Evolutionary conservation across 2,888 invertebrate genomes (phyloP), one percentile per base, ranked within the genome.

Genomic region (Incurvaria masculella): DNA sequence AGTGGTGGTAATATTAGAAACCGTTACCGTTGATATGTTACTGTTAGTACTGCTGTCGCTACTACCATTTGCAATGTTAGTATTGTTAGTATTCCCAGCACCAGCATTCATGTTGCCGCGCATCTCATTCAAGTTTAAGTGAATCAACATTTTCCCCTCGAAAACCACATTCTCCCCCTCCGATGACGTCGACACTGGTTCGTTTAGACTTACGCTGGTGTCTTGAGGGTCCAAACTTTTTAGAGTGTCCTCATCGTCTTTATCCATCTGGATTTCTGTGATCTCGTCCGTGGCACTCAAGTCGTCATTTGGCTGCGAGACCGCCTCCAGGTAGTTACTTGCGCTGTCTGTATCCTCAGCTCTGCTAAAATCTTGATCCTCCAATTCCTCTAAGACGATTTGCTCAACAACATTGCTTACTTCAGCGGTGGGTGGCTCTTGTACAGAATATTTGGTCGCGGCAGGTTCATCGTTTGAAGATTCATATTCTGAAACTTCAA

Each of bases 1-100:
- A 62, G 72, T 79, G 61, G 79, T 79, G 60, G 72, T 75, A 61
- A 79, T 79, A 64, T 79, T 78, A 71, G 79, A 79, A 61, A 80
- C 79, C 69, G 75, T 79, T 78, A 80, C 78, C 79, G 73, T 74
- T 62, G 79, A 71, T 73, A 75, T 78, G 74, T 73, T 69, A 61
- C 71, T 72, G 67, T 61, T 64, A 66, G 71, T 75, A 73, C 69
- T 62, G 57, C 66, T 57, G 52, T 64, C 60, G 56, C 66, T 70
- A 66, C 64, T 61, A 53, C 56, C 47, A 52, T 53, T 60, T 58
- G 55, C 59, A 58, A 64, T 60, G 58, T 68, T 72, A 72, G 63
- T 61, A 61, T 66, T 64, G 63, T 61, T 51, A 53, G 55, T 58
- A 54, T 60, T 68, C 64, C 72, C 73, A 65, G 70, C 72, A 73